Evolutionary conservation across 1,140 invertebrate genomes (phyloP).

Genomic region (Conopomorpha cramerella): DNA sequence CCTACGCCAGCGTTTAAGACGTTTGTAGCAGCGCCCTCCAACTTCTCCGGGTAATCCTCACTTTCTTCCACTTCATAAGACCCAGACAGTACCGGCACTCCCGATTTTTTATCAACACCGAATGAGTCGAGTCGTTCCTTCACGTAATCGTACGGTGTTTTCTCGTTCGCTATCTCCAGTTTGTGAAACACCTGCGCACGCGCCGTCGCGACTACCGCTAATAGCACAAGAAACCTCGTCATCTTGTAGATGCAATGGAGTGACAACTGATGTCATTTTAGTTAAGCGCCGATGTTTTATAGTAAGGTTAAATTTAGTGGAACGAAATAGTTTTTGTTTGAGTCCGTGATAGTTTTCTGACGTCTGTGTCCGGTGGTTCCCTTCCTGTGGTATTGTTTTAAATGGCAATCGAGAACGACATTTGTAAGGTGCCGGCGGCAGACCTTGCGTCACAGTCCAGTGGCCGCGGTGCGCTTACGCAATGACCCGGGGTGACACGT

Average conservation of each 20-base stretch:
- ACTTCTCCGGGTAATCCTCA: constrained; percentile 43
- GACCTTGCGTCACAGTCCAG: constrained; percentile 58
- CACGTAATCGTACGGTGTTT: constrained; percentile 47
- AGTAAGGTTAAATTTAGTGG: constrained; percentile 45
- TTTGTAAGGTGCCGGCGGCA: constrained; percentile 26
- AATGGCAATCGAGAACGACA: constrained; percentile 49
- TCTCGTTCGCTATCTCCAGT: constrained; percentile 36
- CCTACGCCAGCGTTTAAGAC: constrained; percentile 40
- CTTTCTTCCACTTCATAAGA: constrained; percentile 55
- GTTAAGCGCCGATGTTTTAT: constrained; percentile 48
- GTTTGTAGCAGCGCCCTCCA: constrained; percentile 40
- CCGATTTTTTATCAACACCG: constrained; percentile 23
- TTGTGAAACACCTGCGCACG: constrained; percentile 21
- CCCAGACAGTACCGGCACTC: constrained; percentile 39
- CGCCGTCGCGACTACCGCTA: constrained; percentile 18
- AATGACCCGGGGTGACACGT: constrained; percentile 33
- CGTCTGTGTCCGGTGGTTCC: constrained; percentile 32
- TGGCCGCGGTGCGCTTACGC: constrained; percentile 34
- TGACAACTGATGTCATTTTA: constrained; percentile 42
- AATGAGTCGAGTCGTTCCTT: constrained; percentile 37
- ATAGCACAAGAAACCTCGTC: too few species aligned
- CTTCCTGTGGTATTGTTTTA: constrained; percentile 57
- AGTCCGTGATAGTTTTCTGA: constrained; percentile 42
- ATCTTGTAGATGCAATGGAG: constrained; percentile 35
- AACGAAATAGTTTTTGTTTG: constrained; percentile 39